phyloP scores from a whole-genome alignment of 92 coral and sea anemone genomes.

The Epizoanthus illoricatus region DNA sequence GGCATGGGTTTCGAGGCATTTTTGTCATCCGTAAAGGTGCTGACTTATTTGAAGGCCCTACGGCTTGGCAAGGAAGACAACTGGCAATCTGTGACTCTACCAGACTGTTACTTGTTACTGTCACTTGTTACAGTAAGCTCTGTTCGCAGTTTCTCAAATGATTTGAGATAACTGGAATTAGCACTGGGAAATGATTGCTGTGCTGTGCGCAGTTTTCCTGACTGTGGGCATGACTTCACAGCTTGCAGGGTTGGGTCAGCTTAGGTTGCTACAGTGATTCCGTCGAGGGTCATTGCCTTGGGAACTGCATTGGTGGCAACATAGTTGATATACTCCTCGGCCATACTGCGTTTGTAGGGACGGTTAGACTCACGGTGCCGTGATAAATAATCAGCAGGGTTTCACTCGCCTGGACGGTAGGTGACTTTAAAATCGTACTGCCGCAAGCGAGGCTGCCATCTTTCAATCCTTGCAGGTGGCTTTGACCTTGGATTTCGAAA shows the following conservation, averaged over 20 bases:
- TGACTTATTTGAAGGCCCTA: constrained; percentile 10
- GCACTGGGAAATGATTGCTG: constrained; percentile 14
- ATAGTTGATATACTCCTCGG: constrained; percentile 29
- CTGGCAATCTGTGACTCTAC: constrained; percentile 45
- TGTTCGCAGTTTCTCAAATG: constrained; percentile 23
- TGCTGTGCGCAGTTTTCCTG: constrained; percentile 34
- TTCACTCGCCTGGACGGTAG: constrained; percentile 28
- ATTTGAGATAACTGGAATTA: not conserved
- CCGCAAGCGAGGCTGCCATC: constrained; percentile 35
- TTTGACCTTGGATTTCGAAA: constrained; percentile 44
- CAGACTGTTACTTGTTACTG: no score
- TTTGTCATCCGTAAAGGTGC: constrained; percentile 22
- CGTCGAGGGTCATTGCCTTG: constrained; percentile 36
- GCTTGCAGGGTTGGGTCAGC: constrained; percentile 34
- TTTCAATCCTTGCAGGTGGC: constrained; percentile 35
- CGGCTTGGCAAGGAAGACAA: constrained; percentile 56
- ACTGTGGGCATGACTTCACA: constrained; percentile 10
- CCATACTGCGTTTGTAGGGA: constrained; percentile 10
- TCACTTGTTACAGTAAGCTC: constrained; percentile 47
- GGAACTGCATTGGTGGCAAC: constrained; percentile 39
- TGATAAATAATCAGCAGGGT: constrained; percentile 36
- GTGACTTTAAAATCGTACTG: constrained; percentile 33
- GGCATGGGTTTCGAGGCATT: constrained; percentile 35
- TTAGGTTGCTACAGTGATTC: constrained; percentile 12
- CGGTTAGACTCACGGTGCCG: constrained; percentile 14